Evolutionary conservation across 2,888 invertebrate genomes (phyloP).

Genomic region (Acleris sparsana): DNA sequence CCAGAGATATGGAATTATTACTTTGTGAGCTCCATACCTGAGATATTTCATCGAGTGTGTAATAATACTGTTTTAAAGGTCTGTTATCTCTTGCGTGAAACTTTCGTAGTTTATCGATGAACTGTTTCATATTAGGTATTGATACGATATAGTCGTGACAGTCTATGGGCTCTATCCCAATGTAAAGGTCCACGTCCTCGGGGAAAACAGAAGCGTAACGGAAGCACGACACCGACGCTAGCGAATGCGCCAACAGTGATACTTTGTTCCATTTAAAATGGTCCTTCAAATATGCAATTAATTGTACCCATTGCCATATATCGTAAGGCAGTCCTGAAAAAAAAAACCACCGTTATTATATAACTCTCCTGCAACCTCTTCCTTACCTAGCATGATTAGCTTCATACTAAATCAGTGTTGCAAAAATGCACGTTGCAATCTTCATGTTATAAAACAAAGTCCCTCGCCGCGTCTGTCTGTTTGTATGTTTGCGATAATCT

Average conservation of each 20-base stretch:
- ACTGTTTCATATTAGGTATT: constrained; percentile 44
- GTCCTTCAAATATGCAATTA: constrained; percentile 82
- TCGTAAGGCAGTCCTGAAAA: constrained; percentile 69
- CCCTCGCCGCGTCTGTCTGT: too few relatives aligned
- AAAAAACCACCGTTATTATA: not conserved
- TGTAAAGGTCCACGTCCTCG: constrained; percentile 82
- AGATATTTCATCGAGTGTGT: constrained; percentile 84
- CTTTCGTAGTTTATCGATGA: not conserved
- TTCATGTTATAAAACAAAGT: too few relatives aligned
- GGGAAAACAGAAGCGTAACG: constrained; percentile 85
- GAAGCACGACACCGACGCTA: constrained; percentile 85
- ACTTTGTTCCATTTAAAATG: constrained; percentile 88
- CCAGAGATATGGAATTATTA: constrained; percentile 72
- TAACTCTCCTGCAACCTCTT: too few relatives aligned
- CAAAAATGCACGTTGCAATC: too few relatives aligned
- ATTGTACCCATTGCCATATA: constrained; percentile 66
- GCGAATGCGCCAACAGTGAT: constrained; percentile 87
- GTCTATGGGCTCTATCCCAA: constrained; percentile 81
- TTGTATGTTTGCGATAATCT: too few relatives aligned
- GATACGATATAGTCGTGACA: constrained; percentile 70
- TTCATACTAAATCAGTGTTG: too few relatives aligned
- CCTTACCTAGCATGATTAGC: too few relatives aligned
- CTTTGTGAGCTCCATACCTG: constrained; percentile 81
- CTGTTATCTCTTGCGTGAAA: constrained; percentile 1
- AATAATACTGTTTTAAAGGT: constrained; percentile 62